Evolutionary conservation across 1,140 invertebrate genomes (phyloP), one percentile per base, ranked within the genome.

Genomic region (Pseudoatta argentina): DNA sequence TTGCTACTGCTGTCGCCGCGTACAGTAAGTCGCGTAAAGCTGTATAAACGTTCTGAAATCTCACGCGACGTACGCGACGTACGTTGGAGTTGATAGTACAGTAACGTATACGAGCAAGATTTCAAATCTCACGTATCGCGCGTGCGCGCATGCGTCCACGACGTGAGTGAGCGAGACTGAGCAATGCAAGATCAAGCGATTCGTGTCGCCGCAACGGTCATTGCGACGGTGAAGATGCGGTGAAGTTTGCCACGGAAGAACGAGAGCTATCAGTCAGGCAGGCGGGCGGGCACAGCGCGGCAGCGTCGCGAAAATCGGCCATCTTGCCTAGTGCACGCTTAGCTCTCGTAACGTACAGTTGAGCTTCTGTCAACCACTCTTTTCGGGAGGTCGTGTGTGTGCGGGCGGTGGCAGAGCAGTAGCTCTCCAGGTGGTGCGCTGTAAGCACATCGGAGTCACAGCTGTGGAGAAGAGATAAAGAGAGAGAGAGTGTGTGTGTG

Each of bases 251-350:
- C 66, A 63, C 67, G 44, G 16, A 88, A 24, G 6, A 55, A 24
- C 61, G 63, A 34, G 59, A 67, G 64, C 18, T 12, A 39, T 67
- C 55, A 51, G 12, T 1, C 21, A 39, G 48, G 8, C 63, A 27
- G 71, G 10, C 51, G 14, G 39, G 55, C 51, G 27, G 39, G 30
- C 27, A 51, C 71, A 59, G 71, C 24, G 44, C 44, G 63, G 59
- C 57, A 21, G 34, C 69, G 30, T 89, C 69, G 78, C 66, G 76
- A 18, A 91, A 92, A 91, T 92, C 92, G 82, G 92, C 92, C 92
- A 93, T 93, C 89, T 93, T 93, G 92, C 53, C 71, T 91, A 89
- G 87, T 87, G 76, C 81, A 66, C 79, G 55, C 69, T 76, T 75
- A 18, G 55, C 51, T 59, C 21, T 64, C 73, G 87, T 59, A 63